These are phyloP conservation scores for Pyrocoelia pectoralis DNA, from an alignment of 2,888 invertebrate species.

Conservation along the genomic window DNA sequence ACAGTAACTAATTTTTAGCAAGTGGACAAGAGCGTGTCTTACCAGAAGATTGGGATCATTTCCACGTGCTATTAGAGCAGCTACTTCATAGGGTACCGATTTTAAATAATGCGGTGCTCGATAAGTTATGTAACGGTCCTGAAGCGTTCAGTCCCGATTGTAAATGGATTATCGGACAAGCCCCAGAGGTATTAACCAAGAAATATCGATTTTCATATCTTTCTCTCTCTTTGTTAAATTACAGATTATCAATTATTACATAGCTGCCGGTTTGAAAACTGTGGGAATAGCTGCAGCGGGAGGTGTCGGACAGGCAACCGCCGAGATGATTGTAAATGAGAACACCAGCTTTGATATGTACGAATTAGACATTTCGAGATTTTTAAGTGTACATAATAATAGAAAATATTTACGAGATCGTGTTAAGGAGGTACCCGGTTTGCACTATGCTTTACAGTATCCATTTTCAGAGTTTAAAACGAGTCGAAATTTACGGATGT, in stretches of 20 bases:
- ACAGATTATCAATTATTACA: slow-evolving; percentile 85
- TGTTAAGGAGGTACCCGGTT: slow-evolving; percentile 91
- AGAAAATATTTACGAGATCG: slow-evolving; percentile 90
- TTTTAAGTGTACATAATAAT: slow-evolving; percentile 94
- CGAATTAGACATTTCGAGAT: slow-evolving; percentile 88
- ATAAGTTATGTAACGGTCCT: slow-evolving; percentile 86
- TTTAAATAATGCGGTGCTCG: slow-evolving; percentile 76
- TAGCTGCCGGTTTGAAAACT: slow-evolving; percentile 96
- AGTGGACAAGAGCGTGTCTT: slow-evolving; percentile 71
- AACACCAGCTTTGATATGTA: slow-evolving; percentile 85
- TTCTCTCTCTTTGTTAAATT: neutral
- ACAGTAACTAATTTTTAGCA: slow-evolving; percentile 54
- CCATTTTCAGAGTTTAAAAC: slow-evolving; percentile 88
- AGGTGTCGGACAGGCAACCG: slow-evolving; percentile 91
- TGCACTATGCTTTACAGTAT: slow-evolving; percentile 83
- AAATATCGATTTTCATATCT: neutral
- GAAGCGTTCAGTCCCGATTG: slow-evolving; percentile 98
- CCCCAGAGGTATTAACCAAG: slow-evolving; percentile 81
- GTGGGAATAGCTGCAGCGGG: slow-evolving; percentile 95
- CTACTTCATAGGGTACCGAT: slow-evolving; percentile 84
- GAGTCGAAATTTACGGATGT: slow-evolving; percentile 89
- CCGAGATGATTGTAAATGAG: slow-evolving; percentile 86
- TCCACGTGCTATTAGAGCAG: slow-evolving; percentile 87
- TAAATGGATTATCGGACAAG: slow-evolving; percentile 94
- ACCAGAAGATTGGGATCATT: slow-evolving; percentile 96